These are phyloP conservation scores for Drosophila gaucha DNA, from an alignment of 2,888 invertebrate genomes.

Conservation along the genomic window DNA sequence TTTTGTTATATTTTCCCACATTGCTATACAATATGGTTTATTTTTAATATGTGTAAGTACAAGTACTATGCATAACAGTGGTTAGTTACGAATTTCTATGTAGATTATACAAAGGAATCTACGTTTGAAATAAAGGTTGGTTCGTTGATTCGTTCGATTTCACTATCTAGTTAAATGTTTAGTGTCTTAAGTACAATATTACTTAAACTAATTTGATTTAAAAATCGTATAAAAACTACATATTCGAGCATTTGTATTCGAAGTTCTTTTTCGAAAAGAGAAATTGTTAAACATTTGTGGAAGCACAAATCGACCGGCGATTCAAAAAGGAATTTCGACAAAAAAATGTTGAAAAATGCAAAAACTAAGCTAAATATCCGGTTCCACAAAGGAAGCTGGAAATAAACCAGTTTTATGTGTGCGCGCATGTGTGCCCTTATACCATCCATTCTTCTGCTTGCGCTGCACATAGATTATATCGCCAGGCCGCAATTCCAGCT, in stretches of 20 bases:
- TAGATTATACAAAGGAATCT: slow-evolving; percentile 36
- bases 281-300: slow-evolving; percentile 48
- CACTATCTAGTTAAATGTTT: slow-evolving; percentile 35
- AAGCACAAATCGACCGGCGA: slow-evolving; percentile 72
- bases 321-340: slow-evolving; percentile 40
- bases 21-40: slow-evolving; percentile 21
- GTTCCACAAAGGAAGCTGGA: slow-evolving; percentile 96
- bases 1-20: slow-evolving; percentile 12
- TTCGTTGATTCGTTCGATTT: slow-evolving; percentile 47
- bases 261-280: slow-evolving; percentile 58
- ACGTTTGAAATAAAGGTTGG: slow-evolving; percentile 15
- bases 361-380: slow-evolving; percentile 82
- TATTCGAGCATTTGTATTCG: slow-evolving; percentile 47
- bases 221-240: slow-evolving; percentile 61
- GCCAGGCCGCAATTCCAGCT: slow-evolving; percentile 94
- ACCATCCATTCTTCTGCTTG: slow-evolving; percentile 98
- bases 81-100: slow-evolving; percentile 22
- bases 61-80: slow-evolving; percentile 41
- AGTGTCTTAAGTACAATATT: slow-evolving; percentile 51
- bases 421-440: slow-evolving; percentile 95
- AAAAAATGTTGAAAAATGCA: slow-evolving; percentile 15
- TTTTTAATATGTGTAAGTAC: slow-evolving; percentile 37
- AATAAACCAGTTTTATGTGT: slow-evolving; percentile 97
- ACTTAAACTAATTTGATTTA: slow-evolving; percentile 58
- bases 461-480: slow-evolving; percentile 96